A percentile compares a stretch with the other conserved stretches of the same genome.
These are phyloP conservation scores for Bombus soroeensis DNA, from an alignment of 1,140 invertebrate species.

Conservation along the genomic window DNA sequence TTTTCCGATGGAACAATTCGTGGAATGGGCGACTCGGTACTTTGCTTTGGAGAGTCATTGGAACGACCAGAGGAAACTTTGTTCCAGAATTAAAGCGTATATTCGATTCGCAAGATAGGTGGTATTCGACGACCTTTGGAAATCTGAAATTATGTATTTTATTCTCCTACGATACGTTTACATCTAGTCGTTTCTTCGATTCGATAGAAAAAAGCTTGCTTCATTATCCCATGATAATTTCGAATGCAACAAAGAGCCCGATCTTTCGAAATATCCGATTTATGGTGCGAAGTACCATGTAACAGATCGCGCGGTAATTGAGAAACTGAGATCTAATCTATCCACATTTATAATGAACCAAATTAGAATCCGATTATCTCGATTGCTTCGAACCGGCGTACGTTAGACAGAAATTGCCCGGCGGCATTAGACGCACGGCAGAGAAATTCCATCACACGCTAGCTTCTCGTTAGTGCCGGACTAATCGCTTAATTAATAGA, in stretches of 20 bases:
- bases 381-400: not conserved
- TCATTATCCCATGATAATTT: conserved; percentile 5
- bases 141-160: not conserved
- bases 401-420: conserved; percentile 49
- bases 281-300: not conserved
- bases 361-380: conserved; percentile 52
- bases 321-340: conserved; percentile 33
- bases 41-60: not conserved
- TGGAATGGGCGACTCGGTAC: not conserved
- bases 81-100: not conserved
- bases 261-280: not conserved
- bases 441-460: conserved; percentile 59
- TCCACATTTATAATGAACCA: conserved; percentile 49
- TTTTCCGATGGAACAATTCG: not conserved
- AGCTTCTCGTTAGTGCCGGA: conserved; percentile 62
- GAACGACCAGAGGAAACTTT: not conserved
- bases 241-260: not conserved
- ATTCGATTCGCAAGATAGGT: not conserved
- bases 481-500: conserved; percentile 71
- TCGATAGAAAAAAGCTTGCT: not conserved
- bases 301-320: conserved; percentile 22
- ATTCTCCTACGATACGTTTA: not conserved
- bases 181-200: not conserved
- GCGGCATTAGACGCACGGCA: conserved; percentile 42
- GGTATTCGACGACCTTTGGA: not conserved